Base-by-base conservation (phyloP, 2,888 invertebrate species). In the Pammene fasciana region DNA sequence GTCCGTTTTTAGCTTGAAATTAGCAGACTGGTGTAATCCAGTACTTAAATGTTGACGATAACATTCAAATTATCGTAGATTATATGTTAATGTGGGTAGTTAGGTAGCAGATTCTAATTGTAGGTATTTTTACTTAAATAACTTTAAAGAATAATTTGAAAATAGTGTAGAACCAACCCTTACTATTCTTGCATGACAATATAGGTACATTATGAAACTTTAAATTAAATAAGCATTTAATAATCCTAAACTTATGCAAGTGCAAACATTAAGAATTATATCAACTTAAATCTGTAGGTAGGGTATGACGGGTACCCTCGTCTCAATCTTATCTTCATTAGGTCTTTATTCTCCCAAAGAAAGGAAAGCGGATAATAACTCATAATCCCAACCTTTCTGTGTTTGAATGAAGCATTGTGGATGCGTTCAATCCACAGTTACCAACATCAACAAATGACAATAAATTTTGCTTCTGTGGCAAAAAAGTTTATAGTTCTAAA, bases 251-350 rank as follows among this genome's bases (percentile, higher is more conserved):
- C 61, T 67, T 62, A 67, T 67, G 61, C 67, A 67, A 67, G 18
- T 54, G 50, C 46, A 10, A 64, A 59, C 8, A 59, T 64, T 38
- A 13, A 52, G 54, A 68, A 52, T 43, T 45, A 34, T 48, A 61
- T 18, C 16, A 6, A 41, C 14, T 34, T 57, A 68, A 68, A 64
- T 68, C 50, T 45, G 55, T 54, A 54, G 67, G 52, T 36, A 55
- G 61, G 61, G 55, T 38, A 62, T 48, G 67, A 68, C 45, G 64
- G 62, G 36, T 48, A 70, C 70, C 70, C 70, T 65, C 70, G 57
- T 70, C 65, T 70, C 55, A 54, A 70, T 70, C 65, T 65, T 60
- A 70, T 70, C 70, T 60, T 70, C 70, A 70, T 70, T 70, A 70
- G 70, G 14, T 38, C 60, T 52, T 70, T 65, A 65, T 65, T 59